These are phyloP conservation scores for Prinia subflava DNA, from an alignment of 2,113 vertebrate genomes.

Conservation along the genomic window DNA sequence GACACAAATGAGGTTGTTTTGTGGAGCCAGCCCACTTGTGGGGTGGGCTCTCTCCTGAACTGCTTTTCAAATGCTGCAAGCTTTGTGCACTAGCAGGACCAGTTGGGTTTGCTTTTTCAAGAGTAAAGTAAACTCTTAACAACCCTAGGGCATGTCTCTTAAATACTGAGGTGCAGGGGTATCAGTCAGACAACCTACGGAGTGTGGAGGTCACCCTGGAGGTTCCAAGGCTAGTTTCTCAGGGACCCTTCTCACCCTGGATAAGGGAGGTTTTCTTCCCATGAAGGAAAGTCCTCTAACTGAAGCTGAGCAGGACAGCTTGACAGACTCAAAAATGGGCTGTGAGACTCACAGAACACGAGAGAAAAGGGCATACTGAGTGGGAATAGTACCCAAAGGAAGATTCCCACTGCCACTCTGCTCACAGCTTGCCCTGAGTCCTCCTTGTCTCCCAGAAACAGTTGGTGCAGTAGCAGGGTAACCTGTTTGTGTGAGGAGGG, in stretches of 20 bases:
- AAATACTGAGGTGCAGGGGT: rapidly evolving
- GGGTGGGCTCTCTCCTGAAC: background rate
- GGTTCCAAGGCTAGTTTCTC: background rate
- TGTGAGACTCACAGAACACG: background rate
- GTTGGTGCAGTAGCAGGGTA: background rate
- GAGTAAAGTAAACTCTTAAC: background rate
- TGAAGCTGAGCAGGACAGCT: background rate
- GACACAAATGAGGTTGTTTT: background rate
- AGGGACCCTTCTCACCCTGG: background rate
- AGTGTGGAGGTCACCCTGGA: background rate
- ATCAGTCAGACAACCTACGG: background rate
- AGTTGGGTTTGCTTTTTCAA: background rate
- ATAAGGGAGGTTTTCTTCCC: background rate
- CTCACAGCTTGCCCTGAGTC: background rate
- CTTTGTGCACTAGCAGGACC: background rate
- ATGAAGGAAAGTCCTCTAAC: background rate
- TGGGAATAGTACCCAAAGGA: background rate
- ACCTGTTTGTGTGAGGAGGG: background rate
- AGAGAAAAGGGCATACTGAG: background rate
- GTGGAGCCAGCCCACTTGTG: background rate
- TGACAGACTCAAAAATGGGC: background rate
- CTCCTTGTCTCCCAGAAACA: background rate
- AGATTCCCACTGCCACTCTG: background rate
- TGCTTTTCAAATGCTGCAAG: background rate
- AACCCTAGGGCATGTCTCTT: background rate